Evolutionary conservation across 2,113 vertebrate species (phyloP).

Genomic region (Orthonyx spaldingii): DNA sequence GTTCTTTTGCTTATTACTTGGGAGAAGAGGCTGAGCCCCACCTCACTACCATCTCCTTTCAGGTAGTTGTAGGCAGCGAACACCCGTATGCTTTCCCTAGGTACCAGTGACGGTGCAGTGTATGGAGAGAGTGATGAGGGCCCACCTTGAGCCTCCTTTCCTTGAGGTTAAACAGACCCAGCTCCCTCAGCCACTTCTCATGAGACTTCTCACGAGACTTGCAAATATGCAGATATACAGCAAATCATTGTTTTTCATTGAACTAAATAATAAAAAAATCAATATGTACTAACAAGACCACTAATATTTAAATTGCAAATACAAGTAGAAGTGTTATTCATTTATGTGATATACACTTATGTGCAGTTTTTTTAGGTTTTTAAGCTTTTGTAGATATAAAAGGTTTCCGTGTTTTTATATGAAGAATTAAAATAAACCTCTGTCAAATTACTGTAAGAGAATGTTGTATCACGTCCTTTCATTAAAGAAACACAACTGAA

Average conservation of each 20-base stretch:
- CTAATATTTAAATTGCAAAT: background rate
- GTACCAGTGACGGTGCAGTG: background rate
- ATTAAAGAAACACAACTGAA: background rate
- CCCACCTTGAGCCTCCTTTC: background rate
- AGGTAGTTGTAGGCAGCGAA: fast-evolving
- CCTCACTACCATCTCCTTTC: background rate
- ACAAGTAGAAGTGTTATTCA: background rate
- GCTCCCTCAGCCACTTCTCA: background rate
- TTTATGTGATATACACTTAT: background rate
- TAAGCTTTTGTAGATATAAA: background rate
- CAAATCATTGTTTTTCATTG: background rate
- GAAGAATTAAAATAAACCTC: background rate
- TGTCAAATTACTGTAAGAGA: background rate
- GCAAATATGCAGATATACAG: background rate
- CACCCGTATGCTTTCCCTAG: background rate
- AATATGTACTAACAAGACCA: background rate
- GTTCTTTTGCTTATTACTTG: background rate
- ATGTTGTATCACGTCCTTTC: background rate
- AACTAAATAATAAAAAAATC: background rate
- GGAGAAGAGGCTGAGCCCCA: background rate
- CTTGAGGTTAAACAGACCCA: background rate
- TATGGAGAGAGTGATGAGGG: background rate
- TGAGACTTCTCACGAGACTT: background rate
- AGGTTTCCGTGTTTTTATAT: background rate
- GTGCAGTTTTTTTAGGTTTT: background rate